Base-by-base conservation (phyloP, 2,888 invertebrate genomes). In the Drosophila meridiana region DNA sequence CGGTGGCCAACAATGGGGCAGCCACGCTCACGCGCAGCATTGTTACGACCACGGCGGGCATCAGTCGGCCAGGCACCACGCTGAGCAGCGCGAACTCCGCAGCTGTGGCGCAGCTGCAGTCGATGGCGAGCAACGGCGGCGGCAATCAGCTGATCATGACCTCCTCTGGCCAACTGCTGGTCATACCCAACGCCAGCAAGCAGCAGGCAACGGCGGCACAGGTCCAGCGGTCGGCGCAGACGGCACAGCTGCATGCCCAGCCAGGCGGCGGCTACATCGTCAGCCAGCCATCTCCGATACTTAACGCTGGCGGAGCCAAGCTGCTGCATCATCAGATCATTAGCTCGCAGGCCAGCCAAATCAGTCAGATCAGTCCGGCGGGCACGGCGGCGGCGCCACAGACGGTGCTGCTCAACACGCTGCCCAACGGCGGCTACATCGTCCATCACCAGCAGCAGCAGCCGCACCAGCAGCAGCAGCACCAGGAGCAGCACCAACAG, bases 401-500 rank as follows among this genome's bases (percentile, higher is more conserved):
- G 36, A 96, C 97, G 0, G 96, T 97, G 0, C 94, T 98, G 6
- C 96, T 98, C 1, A 97, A 97, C 89, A 95, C 97, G 0, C 93
- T 97, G 73, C 96, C 96, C 57, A 94, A 96, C 26, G 97, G 97
- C 0, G 96, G 96, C 0, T 96, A 97, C 80, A 95, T 97, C 7
- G 94, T 97, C 50, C 97, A 97, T 87, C 96, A 96, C 0, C 80
- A 85, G 68, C 97, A 97, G 87, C 96, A 96, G 1, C 89, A 80
- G 47, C 80, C 72, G n/a, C 75, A 73, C 76, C 85, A 66, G 95
- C 96, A 69, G 28, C 90, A 80, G 28, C 97, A 97, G 86, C 96
- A 76, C 2, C 52, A 52, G 69, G 90, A 90, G 34, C 89, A 90
- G 28, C 82, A 82, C 56, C 88, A 55, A 11, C 53, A 90, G 45